Base-by-base conservation (phyloP, 2,888 invertebrate genomes). In the Euzetes globulus region DNA sequence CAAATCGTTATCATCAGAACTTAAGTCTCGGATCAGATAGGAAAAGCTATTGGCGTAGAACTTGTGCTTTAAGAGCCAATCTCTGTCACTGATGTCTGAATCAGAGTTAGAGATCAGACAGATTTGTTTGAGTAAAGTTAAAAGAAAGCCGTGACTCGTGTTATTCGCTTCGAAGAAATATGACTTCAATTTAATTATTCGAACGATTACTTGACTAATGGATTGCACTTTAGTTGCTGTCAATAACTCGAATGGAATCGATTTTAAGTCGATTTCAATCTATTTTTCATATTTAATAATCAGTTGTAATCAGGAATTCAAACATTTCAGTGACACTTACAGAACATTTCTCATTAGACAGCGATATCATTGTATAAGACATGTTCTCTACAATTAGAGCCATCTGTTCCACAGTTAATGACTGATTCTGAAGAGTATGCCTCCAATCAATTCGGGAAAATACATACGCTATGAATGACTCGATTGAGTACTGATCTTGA, bases 161-260 rank as follows among this genome's bases (percentile, higher is more conserved):
- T 65, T 65, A 19, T 65, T 65, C 2, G n/a, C 1, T 41, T 65
- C 65, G 29, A 65, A 65, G 41, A 65, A 65, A 65, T 65, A 65
- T 65, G 65, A 65, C 73, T 73, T 73, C 65, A 63, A 65, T 52
- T 74, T 71, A 15, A 73, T 76, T 60, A 76, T 50, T 52, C 33
- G 37, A 37, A 76, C 58, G n/a, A 71, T 72, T 13, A 74, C 37
- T 25, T 45, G 60, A 45, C 25, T 74, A 15, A 76, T 71, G 19
- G 71, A 15, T 60, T 63, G 50, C 22, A 65, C 55, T 63, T 65
- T 73, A 41, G 33, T 22, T 45, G 70, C 25, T 13, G 52, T 65
- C 55, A 72, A 33, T 25, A 75, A 19, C 33, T 55, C 15, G 45
- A 74, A 74, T 22, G 71, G 71, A 52, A 70, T 60, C 41, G 71